A percentile compares a stretch with the other conserved stretches of the same genome.
Evolutionary conservation across 2,888 invertebrate genomes (phyloP).

Genomic region (Tribolium freemani): DNA sequence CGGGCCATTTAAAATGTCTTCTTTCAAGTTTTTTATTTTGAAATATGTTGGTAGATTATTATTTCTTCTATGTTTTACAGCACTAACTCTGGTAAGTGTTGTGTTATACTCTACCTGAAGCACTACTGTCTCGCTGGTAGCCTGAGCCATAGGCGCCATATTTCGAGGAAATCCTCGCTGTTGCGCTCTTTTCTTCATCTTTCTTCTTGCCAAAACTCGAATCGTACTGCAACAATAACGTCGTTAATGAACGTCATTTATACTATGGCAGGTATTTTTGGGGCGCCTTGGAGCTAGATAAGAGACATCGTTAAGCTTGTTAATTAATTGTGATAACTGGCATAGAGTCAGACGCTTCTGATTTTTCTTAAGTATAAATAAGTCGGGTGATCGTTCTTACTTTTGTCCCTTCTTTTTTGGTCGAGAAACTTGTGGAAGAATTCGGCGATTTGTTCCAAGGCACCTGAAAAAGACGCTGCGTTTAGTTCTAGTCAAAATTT

Average conservation of each 20-base stretch:
- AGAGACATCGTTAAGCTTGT: constrained; percentile 15
- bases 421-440: constrained; percentile 27
- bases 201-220: constrained; percentile 58
- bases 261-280: neutral
- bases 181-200: constrained; percentile 57
- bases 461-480: constrained; percentile 28
- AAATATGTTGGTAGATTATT: no score
- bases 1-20: no score
- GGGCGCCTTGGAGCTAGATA: neutral
- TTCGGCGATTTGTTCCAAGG: constrained; percentile 32
- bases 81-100: constrained; percentile 51
- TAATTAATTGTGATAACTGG: constrained; percentile 31
- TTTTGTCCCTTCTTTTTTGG: constrained; percentile 47
- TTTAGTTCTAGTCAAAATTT: no score
- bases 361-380: constrained; percentile 24
- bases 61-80: no score
- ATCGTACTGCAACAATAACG: constrained; percentile 61
- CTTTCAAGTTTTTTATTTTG: no score
- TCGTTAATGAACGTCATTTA: neutral
- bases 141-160: constrained; percentile 58
- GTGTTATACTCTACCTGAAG: constrained; percentile 44
- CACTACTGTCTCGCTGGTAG: constrained; percentile 57
- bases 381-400: constrained; percentile 33
- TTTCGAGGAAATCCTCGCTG: constrained; percentile 58
- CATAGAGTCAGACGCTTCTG: neutral